These are phyloP conservation scores for Felis catus DNA, from an alignment of 2,113 vertebrate genomes.

Conservation along the genomic window DNA sequence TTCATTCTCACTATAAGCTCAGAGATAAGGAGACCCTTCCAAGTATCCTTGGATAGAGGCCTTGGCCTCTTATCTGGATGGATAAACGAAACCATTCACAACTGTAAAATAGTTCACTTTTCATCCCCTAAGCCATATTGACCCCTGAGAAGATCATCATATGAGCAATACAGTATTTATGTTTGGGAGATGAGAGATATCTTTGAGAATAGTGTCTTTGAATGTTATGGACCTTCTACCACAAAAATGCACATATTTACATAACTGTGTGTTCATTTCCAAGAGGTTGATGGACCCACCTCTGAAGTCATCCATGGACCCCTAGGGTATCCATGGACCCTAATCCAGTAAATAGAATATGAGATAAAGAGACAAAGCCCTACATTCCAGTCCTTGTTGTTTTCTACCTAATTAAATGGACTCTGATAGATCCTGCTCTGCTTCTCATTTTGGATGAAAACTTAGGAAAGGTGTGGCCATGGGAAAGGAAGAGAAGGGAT, in stretches of 20 bases:
- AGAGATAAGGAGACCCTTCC: background rate
- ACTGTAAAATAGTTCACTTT: background rate
- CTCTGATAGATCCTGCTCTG: background rate
- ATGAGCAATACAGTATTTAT: background rate
- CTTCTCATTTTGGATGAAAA: background rate
- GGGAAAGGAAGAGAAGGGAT: background rate
- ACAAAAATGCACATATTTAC: background rate
- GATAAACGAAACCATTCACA: background rate
- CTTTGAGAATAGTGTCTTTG: slow-evolving; percentile 18
- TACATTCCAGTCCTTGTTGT: background rate
- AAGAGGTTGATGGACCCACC: background rate
- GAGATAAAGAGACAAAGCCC: background rate
- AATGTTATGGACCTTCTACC: background rate
- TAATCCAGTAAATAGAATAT: background rate
- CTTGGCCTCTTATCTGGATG: background rate
- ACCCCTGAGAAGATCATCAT: background rate
- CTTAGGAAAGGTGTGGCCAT: background rate
- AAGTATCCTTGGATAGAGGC: background rate
- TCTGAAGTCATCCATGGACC: background rate
- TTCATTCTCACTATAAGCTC: background rate
- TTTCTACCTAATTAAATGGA: background rate
- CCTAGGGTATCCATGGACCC: background rate
- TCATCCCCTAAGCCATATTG: background rate
- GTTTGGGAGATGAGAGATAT: background rate
- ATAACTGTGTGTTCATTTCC: background rate